Percentiles rank a stretch among this genome's conserved stretches.
These are phyloP conservation scores for Trileptium ribeirensis DNA, from an alignment of 2,888 invertebrate genomes.

Conservation along the genomic window DNA sequence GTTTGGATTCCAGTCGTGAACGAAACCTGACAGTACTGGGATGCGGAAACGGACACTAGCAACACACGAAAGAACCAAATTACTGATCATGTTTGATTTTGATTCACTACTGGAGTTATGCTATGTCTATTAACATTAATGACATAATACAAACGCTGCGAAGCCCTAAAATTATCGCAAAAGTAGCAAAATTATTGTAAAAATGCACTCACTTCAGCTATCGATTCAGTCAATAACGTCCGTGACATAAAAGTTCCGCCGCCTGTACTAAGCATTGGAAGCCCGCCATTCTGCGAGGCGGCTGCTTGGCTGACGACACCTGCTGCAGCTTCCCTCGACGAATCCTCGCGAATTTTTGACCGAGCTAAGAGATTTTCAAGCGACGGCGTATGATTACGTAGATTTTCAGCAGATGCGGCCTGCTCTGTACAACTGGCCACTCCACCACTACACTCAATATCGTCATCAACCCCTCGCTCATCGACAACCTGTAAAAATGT, in stretches of 20 bases:
- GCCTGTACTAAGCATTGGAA: background rate
- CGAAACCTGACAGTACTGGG: too few relatives aligned
- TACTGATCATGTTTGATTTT: too few relatives aligned
- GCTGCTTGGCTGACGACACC: background rate
- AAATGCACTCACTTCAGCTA: slow-evolving; percentile 15
- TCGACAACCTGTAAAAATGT: background rate
- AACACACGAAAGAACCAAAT: too few relatives aligned
- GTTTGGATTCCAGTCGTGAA: too few relatives aligned
- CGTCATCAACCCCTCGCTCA: background rate
- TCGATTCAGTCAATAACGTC: slow-evolving; percentile 5
- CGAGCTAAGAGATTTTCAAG: slow-evolving; percentile 47
- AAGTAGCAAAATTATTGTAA: too few relatives aligned
- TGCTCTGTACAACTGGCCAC: slow-evolving; percentile 56
- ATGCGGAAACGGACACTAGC: too few relatives aligned
- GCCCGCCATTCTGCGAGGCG: background rate
- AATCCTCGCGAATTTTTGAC: slow-evolving; percentile 16
- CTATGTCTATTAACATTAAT: too few relatives aligned
- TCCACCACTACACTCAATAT: slow-evolving; percentile 32
- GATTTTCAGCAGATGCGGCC: slow-evolving; percentile 56
- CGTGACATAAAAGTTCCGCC: background rate
- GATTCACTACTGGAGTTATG: too few relatives aligned
- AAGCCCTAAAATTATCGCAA: too few relatives aligned
- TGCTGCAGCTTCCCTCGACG: background rate
- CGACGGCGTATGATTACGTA: slow-evolving; percentile 50
- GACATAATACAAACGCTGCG: too few relatives aligned